Percentiles rank a stretch among this genome's conserved stretches.
Evolutionary conservation across 1,140 invertebrate genomes (phyloP).

Genomic region (Microplitis demolitor): DNA sequence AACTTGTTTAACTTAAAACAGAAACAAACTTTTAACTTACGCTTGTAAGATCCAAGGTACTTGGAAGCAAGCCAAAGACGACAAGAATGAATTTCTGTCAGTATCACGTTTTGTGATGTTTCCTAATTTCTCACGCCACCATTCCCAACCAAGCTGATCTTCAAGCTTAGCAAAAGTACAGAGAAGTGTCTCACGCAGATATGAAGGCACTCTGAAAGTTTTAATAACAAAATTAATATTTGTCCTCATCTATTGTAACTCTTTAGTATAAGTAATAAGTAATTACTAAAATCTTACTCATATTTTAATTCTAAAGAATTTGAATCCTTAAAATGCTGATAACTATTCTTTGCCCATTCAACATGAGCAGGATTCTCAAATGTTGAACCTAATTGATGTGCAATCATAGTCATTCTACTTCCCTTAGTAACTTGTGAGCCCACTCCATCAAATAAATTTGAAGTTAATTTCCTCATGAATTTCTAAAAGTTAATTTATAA

Average conservation of each 20-base stretch:
- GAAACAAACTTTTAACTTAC: conserved; percentile 37
- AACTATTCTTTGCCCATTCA: conserved; percentile 37
- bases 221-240: conserved; percentile 7
- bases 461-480: conserved; percentile 46
- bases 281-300: conserved; percentile 6
- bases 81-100: conserved; percentile 45
- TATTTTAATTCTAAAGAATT: conserved; percentile 14
- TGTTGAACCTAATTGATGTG: conserved; percentile 49
- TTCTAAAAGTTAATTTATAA: conserved; percentile 38
- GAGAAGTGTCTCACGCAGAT: conserved; percentile 49
- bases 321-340: conserved; percentile 12
- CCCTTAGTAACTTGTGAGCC: conserved; percentile 45
- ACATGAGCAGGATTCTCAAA: conserved; percentile 44
- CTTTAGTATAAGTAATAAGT: background rate
- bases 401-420: conserved; percentile 57
- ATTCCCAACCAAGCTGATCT: conserved; percentile 48
- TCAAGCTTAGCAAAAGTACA: conserved; percentile 50
- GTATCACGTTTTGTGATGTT: conserved; percentile 35
- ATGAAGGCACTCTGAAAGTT: conserved; percentile 42
- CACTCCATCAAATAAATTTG: conserved; percentile 40
- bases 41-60: conserved; percentile 46
- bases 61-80: conserved; percentile 48
- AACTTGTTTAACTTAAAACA: background rate
- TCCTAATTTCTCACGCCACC: conserved; percentile 40
- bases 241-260: background rate